A percentile compares a stretch with the other conserved stretches of the same genome.
Evolutionary conservation across 2,797 vertebrate species (phyloP).

Genomic region (Sebastes goodei): DNA sequence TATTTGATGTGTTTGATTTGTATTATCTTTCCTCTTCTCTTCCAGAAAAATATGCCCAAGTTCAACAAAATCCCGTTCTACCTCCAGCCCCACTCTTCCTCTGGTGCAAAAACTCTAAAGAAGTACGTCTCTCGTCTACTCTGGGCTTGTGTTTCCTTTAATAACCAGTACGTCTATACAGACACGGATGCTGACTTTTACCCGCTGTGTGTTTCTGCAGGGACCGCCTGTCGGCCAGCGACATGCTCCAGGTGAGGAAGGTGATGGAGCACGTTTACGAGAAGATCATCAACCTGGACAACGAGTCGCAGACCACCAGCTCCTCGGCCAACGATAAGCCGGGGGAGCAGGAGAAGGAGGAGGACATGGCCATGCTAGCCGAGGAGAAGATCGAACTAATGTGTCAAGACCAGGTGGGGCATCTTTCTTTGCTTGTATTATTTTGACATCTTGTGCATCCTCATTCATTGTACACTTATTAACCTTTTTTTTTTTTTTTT

Average conservation of each 20-base stretch:
- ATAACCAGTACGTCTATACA: neutral
- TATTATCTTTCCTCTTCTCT: slow-evolving; percentile 14
- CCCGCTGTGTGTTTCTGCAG: slow-evolving; percentile 65
- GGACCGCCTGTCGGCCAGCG: slow-evolving; percentile 96
- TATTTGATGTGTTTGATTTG: neutral
- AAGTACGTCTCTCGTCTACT: slow-evolving; percentile 85
- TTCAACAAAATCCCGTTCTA: slow-evolving; percentile 99
- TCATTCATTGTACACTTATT: neutral
- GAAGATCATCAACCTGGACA: slow-evolving; percentile 99
- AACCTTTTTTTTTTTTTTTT: neutral
- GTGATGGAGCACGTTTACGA: slow-evolving; percentile 99
- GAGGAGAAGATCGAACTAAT: slow-evolving; percentile 99
- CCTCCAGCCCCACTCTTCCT: slow-evolving; percentile 99
- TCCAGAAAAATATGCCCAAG: slow-evolving; percentile 99
- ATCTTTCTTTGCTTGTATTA: neutral
- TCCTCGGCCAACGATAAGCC: slow-evolving; percentile 98
- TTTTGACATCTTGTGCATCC: neutral
- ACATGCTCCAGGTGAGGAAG: slow-evolving; percentile 99
- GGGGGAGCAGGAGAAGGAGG: slow-evolving; percentile 97
- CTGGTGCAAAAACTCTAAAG: slow-evolving; percentile 98
- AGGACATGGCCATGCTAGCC: slow-evolving; percentile 94
- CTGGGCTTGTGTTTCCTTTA: neutral
- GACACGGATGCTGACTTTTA: neutral
- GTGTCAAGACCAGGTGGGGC: slow-evolving; percentile 96
- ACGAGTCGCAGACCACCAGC: slow-evolving; percentile 98